These are phyloP conservation scores for Ochropleura plecta DNA, from an alignment of 2,888 invertebrate species.

Conservation along the genomic window DNA sequence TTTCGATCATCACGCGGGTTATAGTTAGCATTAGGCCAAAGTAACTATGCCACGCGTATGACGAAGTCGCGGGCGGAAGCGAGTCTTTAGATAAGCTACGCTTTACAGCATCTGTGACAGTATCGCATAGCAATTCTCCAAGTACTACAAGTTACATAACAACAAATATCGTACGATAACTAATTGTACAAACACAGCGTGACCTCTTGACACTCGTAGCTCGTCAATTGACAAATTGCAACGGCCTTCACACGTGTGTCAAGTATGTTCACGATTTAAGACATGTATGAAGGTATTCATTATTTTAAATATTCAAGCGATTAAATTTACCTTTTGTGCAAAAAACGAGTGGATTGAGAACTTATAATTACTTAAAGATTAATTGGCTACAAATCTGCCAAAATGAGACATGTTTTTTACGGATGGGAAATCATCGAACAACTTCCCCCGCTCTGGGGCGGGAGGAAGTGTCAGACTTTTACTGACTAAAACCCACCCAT, in stretches of 20 bases:
- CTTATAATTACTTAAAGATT: not conserved
- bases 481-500: too few relatives aligned
- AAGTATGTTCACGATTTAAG: conserved; percentile 36
- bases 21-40: too few relatives aligned
- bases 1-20: too few relatives aligned
- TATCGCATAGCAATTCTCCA: not conserved
- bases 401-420: not conserved
- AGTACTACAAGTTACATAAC: conserved; percentile 11
- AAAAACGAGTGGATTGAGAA: conserved; percentile 6
- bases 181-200: conserved; percentile 68
- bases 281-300: conserved; percentile 25
- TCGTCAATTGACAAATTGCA: conserved; percentile 67
- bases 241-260: conserved; percentile 57
- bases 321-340: conserved; percentile 30
- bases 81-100: not conserved
- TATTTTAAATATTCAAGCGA: conserved; percentile 18
- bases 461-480: too few relatives aligned
- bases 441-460: too few relatives aligned
- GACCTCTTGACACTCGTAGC: conserved; percentile 59
- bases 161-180: conserved; percentile 40
- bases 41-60: too few relatives aligned
- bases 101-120: too few relatives aligned
- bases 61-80: too few relatives aligned
- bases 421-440: too few relatives aligned
- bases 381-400: conserved; percentile 18